A percentile compares a stretch with the other conserved stretches of the same genome.
Conservation (phyloP, 2,888 invertebrate genomes). For the Aphidoletes aphidimyza region DNA sequence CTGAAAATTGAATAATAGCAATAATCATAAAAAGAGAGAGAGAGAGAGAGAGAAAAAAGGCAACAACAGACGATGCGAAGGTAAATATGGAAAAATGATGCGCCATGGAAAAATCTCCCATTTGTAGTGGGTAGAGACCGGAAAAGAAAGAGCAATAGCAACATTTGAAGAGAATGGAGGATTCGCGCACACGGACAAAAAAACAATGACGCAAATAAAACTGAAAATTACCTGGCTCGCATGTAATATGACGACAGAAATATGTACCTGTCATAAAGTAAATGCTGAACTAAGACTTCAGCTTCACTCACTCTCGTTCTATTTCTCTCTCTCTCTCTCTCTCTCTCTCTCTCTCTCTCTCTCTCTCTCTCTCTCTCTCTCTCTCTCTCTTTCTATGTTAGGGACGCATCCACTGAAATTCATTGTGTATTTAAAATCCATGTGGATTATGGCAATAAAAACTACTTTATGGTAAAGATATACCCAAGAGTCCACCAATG, state of each 20-base stretch:
- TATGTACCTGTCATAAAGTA: slow-evolving; percentile 52
- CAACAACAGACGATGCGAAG: neutral
- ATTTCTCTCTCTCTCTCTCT: neutral
- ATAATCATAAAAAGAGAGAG: neutral
- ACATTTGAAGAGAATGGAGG: neutral
- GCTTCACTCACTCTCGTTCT: too few relatives aligned
- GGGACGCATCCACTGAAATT: neutral
- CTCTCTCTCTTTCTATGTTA: neutral
- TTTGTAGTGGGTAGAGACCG: neutral
- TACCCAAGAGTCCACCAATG: neutral
- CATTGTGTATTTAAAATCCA: slow-evolving; percentile 35
- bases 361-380: neutral
- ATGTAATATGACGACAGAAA: slow-evolving; percentile 36
- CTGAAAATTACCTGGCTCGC: slow-evolving; percentile 24
- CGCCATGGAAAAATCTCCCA: neutral
- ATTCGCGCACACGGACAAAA: neutral
- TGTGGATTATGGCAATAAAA: slow-evolving; percentile 52
- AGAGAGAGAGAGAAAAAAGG: neutral
- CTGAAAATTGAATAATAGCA: slow-evolving; percentile 44
- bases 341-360: neutral
- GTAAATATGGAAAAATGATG: slow-evolving; percentile 6
- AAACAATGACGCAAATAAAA: slow-evolving; percentile 21
- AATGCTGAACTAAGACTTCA: slow-evolving; percentile 37
- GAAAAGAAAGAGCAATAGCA: neutral
- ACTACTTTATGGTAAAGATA: slow-evolving; percentile 50